A percentile compares a stretch with the other conserved stretches of the same genome.
Evolutionary conservation across 2,113 vertebrate species (phyloP).

Genomic region (Oreochromis tanganicae): DNA sequence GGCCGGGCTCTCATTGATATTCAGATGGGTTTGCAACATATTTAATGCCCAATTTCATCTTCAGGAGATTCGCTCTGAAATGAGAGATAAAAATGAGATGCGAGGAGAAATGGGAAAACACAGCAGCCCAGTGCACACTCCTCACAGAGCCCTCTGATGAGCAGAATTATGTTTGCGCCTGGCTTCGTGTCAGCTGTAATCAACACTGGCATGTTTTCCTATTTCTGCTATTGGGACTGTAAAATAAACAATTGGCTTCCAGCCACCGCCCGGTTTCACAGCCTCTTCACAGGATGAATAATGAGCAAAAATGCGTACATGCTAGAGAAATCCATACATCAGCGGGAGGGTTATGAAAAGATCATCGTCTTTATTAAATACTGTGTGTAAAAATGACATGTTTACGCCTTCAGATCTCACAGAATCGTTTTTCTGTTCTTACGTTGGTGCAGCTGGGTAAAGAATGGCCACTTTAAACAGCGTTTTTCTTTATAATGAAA

Average conservation of each 20-base stretch:
- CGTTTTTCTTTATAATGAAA: neutral
- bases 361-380: neutral
- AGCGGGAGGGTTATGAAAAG: neutral
- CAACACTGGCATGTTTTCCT: constrained; percentile 4
- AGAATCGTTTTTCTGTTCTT: neutral
- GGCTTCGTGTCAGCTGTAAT: constrained; percentile 2
- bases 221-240: neutral
- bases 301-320: neutral
- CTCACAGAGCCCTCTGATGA: constrained; percentile 14
- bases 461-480: neutral
- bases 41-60: constrained; percentile 53
- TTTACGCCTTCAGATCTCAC: neutral
- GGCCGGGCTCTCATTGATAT: constrained; percentile 34
- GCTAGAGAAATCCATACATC: neutral
- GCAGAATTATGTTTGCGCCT: neutral
- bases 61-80: constrained; percentile 17
- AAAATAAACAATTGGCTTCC: neutral
- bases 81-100: constrained; percentile 30
- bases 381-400: neutral
- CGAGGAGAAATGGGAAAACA: neutral
- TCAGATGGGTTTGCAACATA: constrained; percentile 30
- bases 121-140: neutral
- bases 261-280: neutral
- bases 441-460: too few relatives aligned
- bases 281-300: neutral